These are phyloP conservation scores for Psilanteris sp. DNA, from an alignment of 1,140 invertebrate species.

Conservation along the genomic window DNA sequence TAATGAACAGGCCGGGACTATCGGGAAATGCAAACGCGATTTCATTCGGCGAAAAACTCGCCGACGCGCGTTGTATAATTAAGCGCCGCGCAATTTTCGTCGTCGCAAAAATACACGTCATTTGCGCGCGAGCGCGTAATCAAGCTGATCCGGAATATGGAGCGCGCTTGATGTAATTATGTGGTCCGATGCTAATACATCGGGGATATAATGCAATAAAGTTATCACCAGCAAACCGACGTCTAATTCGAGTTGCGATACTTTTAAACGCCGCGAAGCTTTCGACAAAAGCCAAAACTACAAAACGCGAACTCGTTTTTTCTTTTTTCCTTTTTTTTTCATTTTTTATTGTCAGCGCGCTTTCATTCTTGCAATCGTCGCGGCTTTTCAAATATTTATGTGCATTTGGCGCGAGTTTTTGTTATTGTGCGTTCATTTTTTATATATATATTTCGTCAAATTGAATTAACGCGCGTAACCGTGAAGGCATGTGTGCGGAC, in stretches of 20 bases:
- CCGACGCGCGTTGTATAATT: conserved; percentile 21
- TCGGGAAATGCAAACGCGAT: conserved; percentile 47
- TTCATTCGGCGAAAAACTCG: conserved; percentile 22
- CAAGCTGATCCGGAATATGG: conserved; percentile 3
- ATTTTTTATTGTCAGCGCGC: too few species aligned
- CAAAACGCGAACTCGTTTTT: too few species aligned
- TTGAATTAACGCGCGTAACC: too few species aligned
- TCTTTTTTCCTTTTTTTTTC: too few species aligned
- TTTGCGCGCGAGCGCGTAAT: conserved; percentile 22
- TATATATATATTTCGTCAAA: too few species aligned
- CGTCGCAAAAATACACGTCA: conserved; percentile 19
- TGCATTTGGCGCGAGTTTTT: too few species aligned
- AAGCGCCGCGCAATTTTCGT: conserved; percentile 26
- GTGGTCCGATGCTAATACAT: conserved; percentile 25
- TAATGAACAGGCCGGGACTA: conserved; percentile 35
- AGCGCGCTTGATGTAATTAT: conserved; percentile 27
- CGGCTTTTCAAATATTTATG: too few species aligned
- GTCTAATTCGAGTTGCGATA: conserved; percentile 1
- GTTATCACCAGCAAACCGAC: conserved; percentile 11
- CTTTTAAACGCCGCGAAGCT: too few species aligned
- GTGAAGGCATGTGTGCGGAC: too few species aligned
- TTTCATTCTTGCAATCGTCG: too few species aligned
- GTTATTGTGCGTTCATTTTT: too few species aligned
- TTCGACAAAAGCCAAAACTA: too few species aligned
- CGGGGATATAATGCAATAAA: conserved; percentile 30